Base-by-base conservation (phyloP, 1,140 invertebrate genomes). In the Dendroctonus valens region DNA sequence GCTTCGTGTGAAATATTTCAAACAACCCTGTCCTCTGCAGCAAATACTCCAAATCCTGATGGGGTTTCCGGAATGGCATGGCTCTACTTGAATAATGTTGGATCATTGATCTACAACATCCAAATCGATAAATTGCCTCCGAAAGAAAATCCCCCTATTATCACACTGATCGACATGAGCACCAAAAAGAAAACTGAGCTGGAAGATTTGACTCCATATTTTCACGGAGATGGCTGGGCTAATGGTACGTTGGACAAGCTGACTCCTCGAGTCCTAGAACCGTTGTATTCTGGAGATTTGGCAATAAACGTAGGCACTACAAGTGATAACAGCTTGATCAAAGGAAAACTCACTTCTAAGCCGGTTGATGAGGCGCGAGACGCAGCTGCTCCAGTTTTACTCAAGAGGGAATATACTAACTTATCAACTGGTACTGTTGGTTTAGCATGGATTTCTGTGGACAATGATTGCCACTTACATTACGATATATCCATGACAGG, bases 1-100 rank as follows among this genome's bases (percentile, higher is more conserved):
- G 85, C 86, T 1, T 87, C 87, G 6, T 94, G 92, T 73, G 91
- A 94, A 76, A 82, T 93, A 48, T 93, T 91, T 75, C 90, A 92
- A 69, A 83, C 88, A 0, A 77, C 87, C 0, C 74, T 91, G 7
- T 80, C 83, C 50, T 66, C 84, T 81, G 72, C 26, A 26, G 79
- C 84, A 62, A 73, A 83, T 14, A 77, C 79, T 15, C 64, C 74
- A 0, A 77, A 80, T n/a, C 73, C 75, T 5, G 74, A 79, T 8
- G 74, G 75, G 5, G 77, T 76, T 0, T 76, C 78, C 6, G 91
- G 90, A 7, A 70, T 92, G n/a, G 89, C 90, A 2, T 90, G 91
- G 87, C 80, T 90, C 12, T 93, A 90, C 69, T 81, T 93, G 6
- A 89, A 91, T 67, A 86, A 85, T 49, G 86, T 88, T 57, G 90